Evolutionary conservation across 2,888 invertebrate species (phyloP).

Genomic region (Amaurobius ferox): DNA sequence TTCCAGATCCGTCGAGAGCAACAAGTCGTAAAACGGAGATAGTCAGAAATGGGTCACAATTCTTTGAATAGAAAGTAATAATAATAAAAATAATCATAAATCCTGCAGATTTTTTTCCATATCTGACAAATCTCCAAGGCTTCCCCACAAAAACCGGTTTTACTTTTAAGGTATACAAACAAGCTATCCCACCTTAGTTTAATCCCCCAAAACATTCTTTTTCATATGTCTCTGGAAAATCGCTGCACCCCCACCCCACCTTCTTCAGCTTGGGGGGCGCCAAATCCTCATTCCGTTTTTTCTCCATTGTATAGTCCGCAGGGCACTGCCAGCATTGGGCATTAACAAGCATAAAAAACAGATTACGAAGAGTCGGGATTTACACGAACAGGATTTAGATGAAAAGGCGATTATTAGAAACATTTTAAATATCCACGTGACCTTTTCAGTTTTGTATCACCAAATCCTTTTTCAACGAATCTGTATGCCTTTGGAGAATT

Average conservation of each 20-base stretch:
- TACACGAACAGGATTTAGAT: conserved; percentile 65
- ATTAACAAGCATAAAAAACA: conserved; percentile 69
- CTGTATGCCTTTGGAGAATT: conserved; percentile 54
- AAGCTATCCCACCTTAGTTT: conserved; percentile 63
- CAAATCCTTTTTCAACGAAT: conserved; percentile 64
- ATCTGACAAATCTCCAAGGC: conserved; percentile 39
- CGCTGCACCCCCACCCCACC: conserved; percentile 16
- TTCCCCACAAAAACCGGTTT: conserved; percentile 48
- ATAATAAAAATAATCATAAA: conserved; percentile 32
- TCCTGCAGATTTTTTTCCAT: conserved; percentile 9
- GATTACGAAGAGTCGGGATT: conserved; percentile 68
- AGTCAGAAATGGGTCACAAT: conserved; percentile 5
- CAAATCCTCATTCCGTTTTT: conserved; percentile 56
- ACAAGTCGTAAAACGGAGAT: too few species aligned
- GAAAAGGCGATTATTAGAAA: conserved; percentile 71
- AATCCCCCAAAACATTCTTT: conserved; percentile 64
- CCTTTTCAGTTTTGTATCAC: conserved; percentile 49
- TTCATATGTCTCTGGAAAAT: conserved; percentile 21
- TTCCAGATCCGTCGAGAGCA: too few species aligned
- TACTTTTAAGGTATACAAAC: conserved; percentile 65
- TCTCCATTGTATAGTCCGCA: conserved; percentile 47
- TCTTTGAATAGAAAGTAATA: conserved; percentile 37
- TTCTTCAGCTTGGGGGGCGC: conserved; percentile 15
- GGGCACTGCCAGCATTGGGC: conserved; percentile 58
- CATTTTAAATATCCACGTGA: conserved; percentile 72